Evolutionary conservation across 2,888 invertebrate genomes (phyloP), one percentile per base, ranked within the genome.

Genomic region (Bugula neritina): DNA sequence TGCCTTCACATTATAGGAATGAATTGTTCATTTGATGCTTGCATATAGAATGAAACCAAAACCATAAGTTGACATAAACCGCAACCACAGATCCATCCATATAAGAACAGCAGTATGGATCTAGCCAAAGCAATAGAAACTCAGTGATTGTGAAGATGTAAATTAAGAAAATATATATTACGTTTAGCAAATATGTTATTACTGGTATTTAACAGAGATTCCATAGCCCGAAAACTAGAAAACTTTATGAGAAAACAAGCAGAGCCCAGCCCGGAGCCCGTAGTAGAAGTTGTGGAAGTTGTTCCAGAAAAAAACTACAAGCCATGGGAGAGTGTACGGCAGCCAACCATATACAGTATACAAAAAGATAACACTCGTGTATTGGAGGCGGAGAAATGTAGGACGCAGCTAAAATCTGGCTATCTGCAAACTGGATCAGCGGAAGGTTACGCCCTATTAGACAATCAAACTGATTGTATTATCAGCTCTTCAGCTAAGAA

Each of bases 171-270:
- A n/a, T n/a, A n/a, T n/a, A n/a, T n/a, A n/a, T n/a, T n/a, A n/a
- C n/a, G n/a, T n/a, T n/a, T n/a, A n/a, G n/a, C n/a, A n/a, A n/a
- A n/a, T n/a, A n/a, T n/a, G n/a, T n/a, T n/a, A n/a, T n/a, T n/a
- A n/a, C n/a, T n/a, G n/a, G n/a, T n/a, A n/a, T 43, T 43, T n/a
- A 13, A 23, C 31, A 63, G 63, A 31, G 63, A 63, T 25, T 2
- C 25, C 13, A 5, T 63, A 10, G 63, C 63, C 5, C 27, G 63
- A 31, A 63, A 31, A n/a, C 31, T 63, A 31, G 63, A 63, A 31
- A 31, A 63, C 3, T 63, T 63, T 63, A 31, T 31, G 31, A 63
- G 63, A n/a, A 63, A 63, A n/a, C 63, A 63, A 31, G 27, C 5
- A 13, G 63, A 63, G 27, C 63, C 63, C 10, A 25, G 25, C 3